Evolutionary conservation across 2,888 invertebrate genomes (phyloP).

Genomic region (Volucella inflata): DNA sequence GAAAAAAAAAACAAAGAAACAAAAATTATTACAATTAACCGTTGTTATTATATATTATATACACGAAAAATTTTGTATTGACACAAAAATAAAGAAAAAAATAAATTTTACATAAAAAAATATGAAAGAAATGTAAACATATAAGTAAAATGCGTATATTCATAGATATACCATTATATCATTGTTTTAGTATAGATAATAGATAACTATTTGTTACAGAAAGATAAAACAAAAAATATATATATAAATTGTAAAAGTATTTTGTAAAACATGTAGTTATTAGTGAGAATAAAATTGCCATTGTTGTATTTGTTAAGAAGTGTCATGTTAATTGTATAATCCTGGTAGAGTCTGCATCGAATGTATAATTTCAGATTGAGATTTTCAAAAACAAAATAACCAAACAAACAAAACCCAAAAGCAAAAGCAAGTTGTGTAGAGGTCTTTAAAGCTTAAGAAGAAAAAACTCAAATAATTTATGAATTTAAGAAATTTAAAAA

Average conservation of each 20-base stretch:
- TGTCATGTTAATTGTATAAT: constrained; percentile 50
- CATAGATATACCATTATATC: constrained; percentile 48
- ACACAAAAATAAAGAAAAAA: constrained; percentile 44
- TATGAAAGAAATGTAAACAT: constrained; percentile 5
- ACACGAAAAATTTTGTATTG: constrained; percentile 63
- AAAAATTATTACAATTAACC: no score
- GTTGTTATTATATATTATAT: constrained; percentile 55
- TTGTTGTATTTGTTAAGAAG: constrained; percentile 67
- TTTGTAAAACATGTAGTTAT: constrained; percentile 60
- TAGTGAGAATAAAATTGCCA: constrained; percentile 60
- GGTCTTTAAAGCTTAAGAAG: no score
- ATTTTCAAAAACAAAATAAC: constrained; percentile 25
- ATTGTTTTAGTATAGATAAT: constrained; percentile 63
- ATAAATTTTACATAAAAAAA: constrained; percentile 40
- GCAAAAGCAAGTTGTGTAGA: neutral
- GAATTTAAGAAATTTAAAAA: no score
- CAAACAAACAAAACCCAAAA: neutral
- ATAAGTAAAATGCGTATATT: constrained; percentile 28
- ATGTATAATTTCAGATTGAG: constrained; percentile 63
- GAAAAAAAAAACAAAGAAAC: constrained; percentile 30
- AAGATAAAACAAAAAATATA: neutral
- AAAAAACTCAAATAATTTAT: no score
- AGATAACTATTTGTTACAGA: constrained; percentile 54
- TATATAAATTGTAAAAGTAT: constrained; percentile 47
- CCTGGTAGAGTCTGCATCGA: constrained; percentile 69